A percentile compares a stretch with the other conserved stretches of the same genome.
Conservation (phyloP, 2,113 vertebrate genomes). For the Myotis yumanensis region DNA sequence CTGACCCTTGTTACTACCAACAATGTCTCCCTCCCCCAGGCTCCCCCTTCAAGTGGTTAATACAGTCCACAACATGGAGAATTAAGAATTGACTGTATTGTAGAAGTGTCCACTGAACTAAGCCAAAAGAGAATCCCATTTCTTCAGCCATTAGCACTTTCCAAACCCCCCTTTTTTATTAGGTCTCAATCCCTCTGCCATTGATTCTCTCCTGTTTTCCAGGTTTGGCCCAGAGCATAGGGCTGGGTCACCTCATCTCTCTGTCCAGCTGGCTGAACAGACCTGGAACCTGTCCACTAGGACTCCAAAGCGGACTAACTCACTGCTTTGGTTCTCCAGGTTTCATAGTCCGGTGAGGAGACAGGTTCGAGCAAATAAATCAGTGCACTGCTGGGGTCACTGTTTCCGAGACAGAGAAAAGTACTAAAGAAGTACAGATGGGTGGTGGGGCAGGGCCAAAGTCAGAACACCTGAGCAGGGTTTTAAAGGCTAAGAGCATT, state of each 20-base stretch:
- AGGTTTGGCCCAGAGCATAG: background rate
- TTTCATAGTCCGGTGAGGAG: background rate
- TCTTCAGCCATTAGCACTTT: background rate
- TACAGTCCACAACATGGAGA: background rate
- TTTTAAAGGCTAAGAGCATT: background rate
- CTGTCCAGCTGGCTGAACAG: background rate
- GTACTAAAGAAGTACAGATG: background rate
- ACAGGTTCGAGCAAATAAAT: background rate
- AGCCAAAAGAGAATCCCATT: background rate
- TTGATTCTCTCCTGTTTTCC: background rate
- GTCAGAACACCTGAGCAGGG: background rate
- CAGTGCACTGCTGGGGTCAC: background rate
- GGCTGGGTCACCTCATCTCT: background rate
- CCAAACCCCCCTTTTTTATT: background rate
- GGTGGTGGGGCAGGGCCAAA: background rate
- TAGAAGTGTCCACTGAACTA: background rate
- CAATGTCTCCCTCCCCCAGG: background rate
- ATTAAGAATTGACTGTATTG: slow-evolving; percentile 4
- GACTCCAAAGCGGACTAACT: background rate
- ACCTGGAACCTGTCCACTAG: background rate
- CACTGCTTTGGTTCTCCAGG: background rate
- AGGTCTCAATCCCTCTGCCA: background rate
- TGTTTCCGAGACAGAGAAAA: background rate
- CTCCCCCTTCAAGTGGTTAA: background rate
- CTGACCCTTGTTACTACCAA: background rate